Evolutionary conservation across 2,113 vertebrate species (phyloP).

Genomic region (Burhinus oedicnemus): DNA sequence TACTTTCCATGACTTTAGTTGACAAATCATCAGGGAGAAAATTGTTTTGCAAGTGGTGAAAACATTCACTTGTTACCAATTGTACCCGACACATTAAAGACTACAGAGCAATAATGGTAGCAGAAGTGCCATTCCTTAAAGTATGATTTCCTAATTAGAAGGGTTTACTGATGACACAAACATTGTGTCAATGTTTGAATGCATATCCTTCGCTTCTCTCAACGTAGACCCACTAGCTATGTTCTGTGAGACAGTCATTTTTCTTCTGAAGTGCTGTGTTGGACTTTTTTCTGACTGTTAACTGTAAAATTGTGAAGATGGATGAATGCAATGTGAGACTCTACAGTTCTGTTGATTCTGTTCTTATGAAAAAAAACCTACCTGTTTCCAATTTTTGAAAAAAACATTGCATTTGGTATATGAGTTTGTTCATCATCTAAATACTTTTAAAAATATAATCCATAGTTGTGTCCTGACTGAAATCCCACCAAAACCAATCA

Average conservation of each 20-base stretch:
- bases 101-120: not conserved
- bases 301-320: constrained; percentile 2
- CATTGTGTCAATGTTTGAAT: constrained; percentile 18
- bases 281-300: not conserved
- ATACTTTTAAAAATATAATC: not conserved
- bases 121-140: not conserved
- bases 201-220: not conserved
- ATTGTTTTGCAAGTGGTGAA: not conserved
- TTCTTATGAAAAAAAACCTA: not conserved
- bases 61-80: not conserved
- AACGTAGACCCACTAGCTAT: not conserved
- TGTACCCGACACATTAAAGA: not conserved
- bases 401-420: not conserved
- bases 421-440: not conserved
- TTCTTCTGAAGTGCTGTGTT: constrained; percentile 2
- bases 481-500: not conserved
- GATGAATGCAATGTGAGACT: not conserved
- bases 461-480: not conserved
- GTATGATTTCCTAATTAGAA: not conserved
- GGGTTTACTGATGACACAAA: not conserved
- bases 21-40: not conserved
- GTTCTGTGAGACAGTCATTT: not conserved
- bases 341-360: not conserved
- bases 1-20: not conserved
- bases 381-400: not conserved